These are phyloP conservation scores for Ondatra zibethicus DNA, from an alignment of 2,113 vertebrate species.

Conservation along the genomic window DNA sequence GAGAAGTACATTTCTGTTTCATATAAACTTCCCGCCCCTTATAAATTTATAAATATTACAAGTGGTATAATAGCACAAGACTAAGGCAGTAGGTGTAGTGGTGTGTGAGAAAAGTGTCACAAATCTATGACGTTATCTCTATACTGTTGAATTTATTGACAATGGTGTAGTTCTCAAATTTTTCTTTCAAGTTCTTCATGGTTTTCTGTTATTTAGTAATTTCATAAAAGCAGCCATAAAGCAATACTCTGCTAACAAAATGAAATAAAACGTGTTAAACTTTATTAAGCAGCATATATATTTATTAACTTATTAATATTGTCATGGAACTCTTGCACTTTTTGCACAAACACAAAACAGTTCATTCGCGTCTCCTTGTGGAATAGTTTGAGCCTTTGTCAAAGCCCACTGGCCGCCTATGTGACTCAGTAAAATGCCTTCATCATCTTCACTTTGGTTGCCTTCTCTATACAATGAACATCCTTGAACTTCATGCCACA, in stretches of 20 bases:
- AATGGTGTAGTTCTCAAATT: neutral
- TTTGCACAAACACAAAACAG: neutral
- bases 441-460: neutral
- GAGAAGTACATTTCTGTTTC: neutral
- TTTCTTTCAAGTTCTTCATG: neutral
- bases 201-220: neutral
- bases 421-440: neutral
- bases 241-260: constrained; percentile 3
- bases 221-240: neutral
- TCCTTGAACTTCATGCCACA: neutral
- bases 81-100: neutral
- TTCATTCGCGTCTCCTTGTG: neutral
- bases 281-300: neutral
- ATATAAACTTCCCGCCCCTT: neutral
- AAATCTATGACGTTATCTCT: constrained; percentile 10
- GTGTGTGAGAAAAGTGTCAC: neutral
- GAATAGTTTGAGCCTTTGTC: neutral
- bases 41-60: neutral
- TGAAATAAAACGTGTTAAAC: constrained; percentile 29
- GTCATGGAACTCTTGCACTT: neutral
- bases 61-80: neutral
- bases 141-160: neutral
- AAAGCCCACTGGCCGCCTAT: neutral
- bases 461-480: neutral
- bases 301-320: neutral